Evolutionary conservation across 2,113 vertebrate genomes (phyloP), one percentile per base, ranked within the genome.

Genomic region (Colinus virginianus): DNA sequence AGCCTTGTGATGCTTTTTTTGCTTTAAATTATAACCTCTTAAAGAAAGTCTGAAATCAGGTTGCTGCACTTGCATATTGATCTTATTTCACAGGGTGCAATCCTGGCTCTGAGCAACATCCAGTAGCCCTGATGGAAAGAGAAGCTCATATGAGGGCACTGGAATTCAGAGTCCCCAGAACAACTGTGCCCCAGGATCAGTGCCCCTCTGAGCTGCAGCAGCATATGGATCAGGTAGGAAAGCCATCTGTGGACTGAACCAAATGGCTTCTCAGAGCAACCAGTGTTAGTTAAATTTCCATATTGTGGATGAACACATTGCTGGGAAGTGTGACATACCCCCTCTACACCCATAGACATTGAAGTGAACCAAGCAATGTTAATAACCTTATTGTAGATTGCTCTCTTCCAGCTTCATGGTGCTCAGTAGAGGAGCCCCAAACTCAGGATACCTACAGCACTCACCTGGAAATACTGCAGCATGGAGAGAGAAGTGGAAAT

Each of bases 21-120:
- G 20, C 64, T 91, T 94, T 59, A 84, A 96, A 95, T 95, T 84
- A 96, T 97, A 95, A 79, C 61, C 75, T 94, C 69, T 91, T 62
- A 89, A 77, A 90, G 74, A 63, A 88, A 84, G 63, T 71, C 84
- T 86, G 90, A 72, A 94, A 95, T 66, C 74, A 77, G 84, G 49
- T 88, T 85, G 78, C 56, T 90, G 81, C 68, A 76, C 58, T 78
- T 84, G 32, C 7, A 18, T 9, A 38, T 81, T 49, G 55, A 88
- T 78, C 14, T 91, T 90, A 63, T 78, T 83, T 89, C 64, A 48
- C 34, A 38, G 51, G 26, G 22, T 6, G 0, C 48, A 49, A 87
- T 4, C 63, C 58, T 61, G 78, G 62, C 46, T 83, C 56, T 56
- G 59, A 61, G 88, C 64, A 64, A 49, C 40, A 58, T n/a, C 38